Percentiles rank a stretch among this genome's conserved stretches.
phyloP scores from a whole-genome alignment of 2,113 vertebrate species.

The Colossoma macropomum region DNA sequence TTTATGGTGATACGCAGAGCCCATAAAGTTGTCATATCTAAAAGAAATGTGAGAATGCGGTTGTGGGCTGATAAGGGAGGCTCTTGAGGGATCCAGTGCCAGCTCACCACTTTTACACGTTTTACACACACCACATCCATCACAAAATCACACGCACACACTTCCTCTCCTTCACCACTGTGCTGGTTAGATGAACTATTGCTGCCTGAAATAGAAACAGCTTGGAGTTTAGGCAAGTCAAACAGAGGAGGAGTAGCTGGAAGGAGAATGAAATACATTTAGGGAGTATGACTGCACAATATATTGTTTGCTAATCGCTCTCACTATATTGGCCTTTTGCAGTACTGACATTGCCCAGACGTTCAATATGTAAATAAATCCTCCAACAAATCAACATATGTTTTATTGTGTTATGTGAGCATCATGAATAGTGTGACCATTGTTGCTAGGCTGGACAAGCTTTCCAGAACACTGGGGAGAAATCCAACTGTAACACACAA shows the following conservation, averaged over 20 bases:
- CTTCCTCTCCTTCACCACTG: background rate
- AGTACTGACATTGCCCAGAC: no score
- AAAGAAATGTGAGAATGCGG: background rate
- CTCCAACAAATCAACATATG: no score
- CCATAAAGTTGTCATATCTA: background rate
- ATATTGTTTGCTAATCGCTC: no score
- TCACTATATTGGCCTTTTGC: no score
- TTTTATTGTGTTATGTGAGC: no score
- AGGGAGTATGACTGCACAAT: background rate
- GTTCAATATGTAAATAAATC: no score
- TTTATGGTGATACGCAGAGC: background rate
- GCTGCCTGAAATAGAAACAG: constrained; percentile 30
- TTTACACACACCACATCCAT: background rate
- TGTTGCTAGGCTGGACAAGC: no score
- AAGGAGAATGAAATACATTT: constrained; percentile 30
- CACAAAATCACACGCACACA: background rate
- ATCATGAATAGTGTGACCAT: no score
- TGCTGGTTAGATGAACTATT: background rate
- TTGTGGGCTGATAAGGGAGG: background rate
- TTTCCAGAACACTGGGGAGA: no score
- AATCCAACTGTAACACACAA: no score
- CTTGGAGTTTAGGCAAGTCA: constrained; percentile 14
- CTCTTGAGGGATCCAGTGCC: background rate
- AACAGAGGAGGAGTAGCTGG: constrained; percentile 13
- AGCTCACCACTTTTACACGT: constrained; percentile 1